Conservation (phyloP, 1,140 invertebrate genomes). For the Saccostrea cuccullata region DNA sequence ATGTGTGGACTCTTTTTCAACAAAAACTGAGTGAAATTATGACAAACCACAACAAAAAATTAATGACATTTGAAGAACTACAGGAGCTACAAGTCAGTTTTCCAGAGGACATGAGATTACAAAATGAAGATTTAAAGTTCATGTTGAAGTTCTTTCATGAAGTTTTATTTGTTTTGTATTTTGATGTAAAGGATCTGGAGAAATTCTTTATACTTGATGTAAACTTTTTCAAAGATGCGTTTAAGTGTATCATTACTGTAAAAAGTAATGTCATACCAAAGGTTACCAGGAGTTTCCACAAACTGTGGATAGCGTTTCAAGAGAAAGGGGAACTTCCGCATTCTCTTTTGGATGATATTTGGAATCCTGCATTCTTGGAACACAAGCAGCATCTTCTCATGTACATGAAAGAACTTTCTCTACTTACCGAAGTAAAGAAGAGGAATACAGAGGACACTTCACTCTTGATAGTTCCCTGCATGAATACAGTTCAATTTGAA, state of each 20-base stretch:
- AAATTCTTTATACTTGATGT: not conserved
- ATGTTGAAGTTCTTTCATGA: conserved; percentile 14
- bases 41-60: not conserved
- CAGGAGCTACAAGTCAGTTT: not conserved
- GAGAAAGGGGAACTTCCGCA: too few species aligned
- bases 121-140: not conserved
- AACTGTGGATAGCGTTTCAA: too few species aligned
- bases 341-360: too few species aligned
- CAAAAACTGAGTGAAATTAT: not conserved
- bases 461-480: not conserved
- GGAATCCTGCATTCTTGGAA: too few species aligned
- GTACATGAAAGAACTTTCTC: too few species aligned
- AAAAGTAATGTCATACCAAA: too few species aligned
- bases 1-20: not conserved
- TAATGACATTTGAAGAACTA: not conserved
- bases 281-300: too few species aligned
- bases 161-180: not conserved
- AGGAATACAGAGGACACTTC: not conserved
- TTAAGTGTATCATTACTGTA: too few species aligned
- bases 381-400: too few species aligned
- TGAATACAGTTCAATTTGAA: not conserved
- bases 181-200: not conserved
- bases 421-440: not conserved
- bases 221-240: too few species aligned
- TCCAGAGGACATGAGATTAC: not conserved